A percentile compares a stretch with the other conserved stretches of the same genome.
Conservation (phyloP, 2,888 invertebrate genomes). For the Blastobasis adustella region DNA sequence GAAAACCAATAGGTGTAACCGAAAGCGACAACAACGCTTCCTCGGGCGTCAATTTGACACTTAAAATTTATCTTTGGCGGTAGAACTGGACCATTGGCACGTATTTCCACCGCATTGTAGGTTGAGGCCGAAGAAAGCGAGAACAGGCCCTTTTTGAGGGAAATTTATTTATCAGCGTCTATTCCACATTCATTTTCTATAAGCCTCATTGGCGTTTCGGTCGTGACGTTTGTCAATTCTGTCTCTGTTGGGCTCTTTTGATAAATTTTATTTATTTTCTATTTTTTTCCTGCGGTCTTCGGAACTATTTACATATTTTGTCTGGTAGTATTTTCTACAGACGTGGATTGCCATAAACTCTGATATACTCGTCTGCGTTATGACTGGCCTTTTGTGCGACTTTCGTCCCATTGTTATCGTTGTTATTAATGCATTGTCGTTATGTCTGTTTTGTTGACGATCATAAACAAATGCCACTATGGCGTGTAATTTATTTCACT, state of each 20-base stretch:
- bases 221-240: too few species aligned
- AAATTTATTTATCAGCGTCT: conserved; percentile 31
- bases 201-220: too few species aligned
- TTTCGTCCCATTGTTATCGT: conserved; percentile 7
- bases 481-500: too few species aligned
- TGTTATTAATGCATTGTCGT: conserved; percentile 4
- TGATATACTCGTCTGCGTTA: background rate
- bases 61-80: conserved; percentile 25
- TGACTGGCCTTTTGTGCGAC: background rate
- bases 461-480: too few species aligned
- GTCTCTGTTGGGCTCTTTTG: too few species aligned
- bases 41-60: conserved; percentile 26
- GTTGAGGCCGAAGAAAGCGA: conserved; percentile 41
- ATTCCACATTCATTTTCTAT: too few species aligned
- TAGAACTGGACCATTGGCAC: conserved; percentile 25
- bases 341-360: too few species aligned
- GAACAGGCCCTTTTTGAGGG: conserved; percentile 24
- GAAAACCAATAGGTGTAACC: conserved; percentile 9
- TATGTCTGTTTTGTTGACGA: conserved; percentile 1
- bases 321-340: too few species aligned
- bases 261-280: too few species aligned
- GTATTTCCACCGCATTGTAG: conserved; percentile 17
- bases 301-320: too few species aligned
- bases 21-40: conserved; percentile 12
- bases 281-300: too few species aligned